phyloP scores from a whole-genome alignment of 2,113 vertebrate genomes.

The Melanerpes aurifrons region DNA sequence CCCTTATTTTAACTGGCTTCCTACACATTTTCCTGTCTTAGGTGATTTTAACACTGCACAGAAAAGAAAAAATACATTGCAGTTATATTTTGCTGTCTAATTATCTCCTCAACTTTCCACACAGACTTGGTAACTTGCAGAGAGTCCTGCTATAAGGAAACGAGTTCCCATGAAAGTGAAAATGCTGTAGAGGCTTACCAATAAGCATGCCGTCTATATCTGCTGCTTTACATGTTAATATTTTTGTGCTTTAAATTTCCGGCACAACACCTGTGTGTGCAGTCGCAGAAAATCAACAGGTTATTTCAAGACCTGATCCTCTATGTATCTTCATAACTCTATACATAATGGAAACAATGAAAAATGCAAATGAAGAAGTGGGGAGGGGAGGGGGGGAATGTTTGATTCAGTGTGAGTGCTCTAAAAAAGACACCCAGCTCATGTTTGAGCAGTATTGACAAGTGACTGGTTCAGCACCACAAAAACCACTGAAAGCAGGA shows the following conservation, averaged over 20 bases:
- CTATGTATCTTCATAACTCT: neutral
- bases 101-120: slow-evolving; percentile 41
- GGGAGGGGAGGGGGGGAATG: neutral
- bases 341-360: neutral
- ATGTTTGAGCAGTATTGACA: neutral
- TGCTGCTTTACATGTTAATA: neutral
- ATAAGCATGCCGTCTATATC: neutral
- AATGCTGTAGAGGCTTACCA: neutral
- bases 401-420: neutral
- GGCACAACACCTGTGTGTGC: neutral
- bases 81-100: slow-evolving; percentile 10
- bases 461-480: neutral
- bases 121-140: neutral
- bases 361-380: neutral
- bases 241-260: neutral
- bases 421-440: neutral
- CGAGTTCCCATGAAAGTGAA: neutral
- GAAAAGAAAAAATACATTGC: neutral
- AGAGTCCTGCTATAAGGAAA: neutral
- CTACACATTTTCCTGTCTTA: slow-evolving; percentile 23
- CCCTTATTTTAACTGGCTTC: slow-evolving; percentile 40
- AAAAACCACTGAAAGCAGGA: neutral
- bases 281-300: neutral
- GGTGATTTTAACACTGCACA: slow-evolving; percentile 22
- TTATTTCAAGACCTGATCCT: neutral